phyloP scores from a whole-genome alignment of 2,888 invertebrate species.

The Ophion obscuratus region DNA sequence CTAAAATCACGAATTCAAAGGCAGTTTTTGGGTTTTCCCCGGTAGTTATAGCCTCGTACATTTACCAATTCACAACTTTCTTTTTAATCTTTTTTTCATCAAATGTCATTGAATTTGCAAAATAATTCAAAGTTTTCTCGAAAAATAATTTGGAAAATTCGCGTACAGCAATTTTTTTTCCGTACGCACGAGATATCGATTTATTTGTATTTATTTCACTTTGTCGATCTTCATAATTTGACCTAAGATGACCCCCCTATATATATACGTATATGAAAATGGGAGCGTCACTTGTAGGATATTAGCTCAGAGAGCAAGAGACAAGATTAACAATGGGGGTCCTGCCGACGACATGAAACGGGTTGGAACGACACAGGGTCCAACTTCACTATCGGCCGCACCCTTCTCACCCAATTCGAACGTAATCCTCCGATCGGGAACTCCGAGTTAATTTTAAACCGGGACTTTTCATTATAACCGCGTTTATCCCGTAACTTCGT shows the following conservation, averaged over 20 bases:
- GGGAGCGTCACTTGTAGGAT: constrained; percentile 31
- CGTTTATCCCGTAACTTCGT: neutral
- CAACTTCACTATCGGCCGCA: constrained; percentile 55
- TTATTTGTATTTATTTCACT: neutral
- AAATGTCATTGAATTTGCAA: no score
- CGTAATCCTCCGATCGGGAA: neutral
- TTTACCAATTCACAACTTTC: no score
- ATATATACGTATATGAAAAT: neutral
- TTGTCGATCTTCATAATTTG: neutral
- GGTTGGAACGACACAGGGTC: constrained; percentile 35
- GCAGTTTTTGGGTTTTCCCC: no score
- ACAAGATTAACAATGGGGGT: constrained; percentile 47
- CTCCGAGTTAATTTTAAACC: neutral
- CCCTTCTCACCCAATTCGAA: constrained; percentile 44
- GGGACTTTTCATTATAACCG: neutral
- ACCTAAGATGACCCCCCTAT: neutral
- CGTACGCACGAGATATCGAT: neutral
- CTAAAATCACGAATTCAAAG: no score
- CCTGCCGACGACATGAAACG: constrained; percentile 25
- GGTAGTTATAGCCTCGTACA: no score
- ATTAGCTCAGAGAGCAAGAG: constrained; percentile 16
- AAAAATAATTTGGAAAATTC: neutral
- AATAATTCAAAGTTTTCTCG: no score
- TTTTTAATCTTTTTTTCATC: no score
- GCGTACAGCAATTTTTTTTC: neutral